These are phyloP conservation scores for Arctia plantaginis DNA, from an alignment of 2,888 invertebrate species.

Conservation along the genomic window DNA sequence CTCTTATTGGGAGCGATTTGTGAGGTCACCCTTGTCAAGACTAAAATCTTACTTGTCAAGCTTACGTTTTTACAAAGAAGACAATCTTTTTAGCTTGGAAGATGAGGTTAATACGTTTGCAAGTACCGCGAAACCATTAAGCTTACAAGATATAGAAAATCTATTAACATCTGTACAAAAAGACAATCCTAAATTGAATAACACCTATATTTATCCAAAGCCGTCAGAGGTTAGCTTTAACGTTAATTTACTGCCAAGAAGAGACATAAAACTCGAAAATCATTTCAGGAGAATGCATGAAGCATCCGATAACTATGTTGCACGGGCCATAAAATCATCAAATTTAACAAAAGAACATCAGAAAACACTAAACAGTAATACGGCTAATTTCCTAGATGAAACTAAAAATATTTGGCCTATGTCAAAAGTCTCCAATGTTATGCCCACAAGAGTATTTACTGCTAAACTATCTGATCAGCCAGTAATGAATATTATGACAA, in stretches of 20 bases:
- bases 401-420: neutral
- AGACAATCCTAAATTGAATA: conserved; percentile 34
- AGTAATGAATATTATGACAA: neutral
- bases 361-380: neutral
- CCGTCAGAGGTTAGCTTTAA: conserved; percentile 58
- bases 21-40: conserved; percentile 68
- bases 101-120: conserved; percentile 69
- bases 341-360: neutral
- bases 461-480: neutral
- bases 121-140: conserved; percentile 60
- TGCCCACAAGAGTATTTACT: neutral
- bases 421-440: neutral
- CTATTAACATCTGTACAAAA: conserved; percentile 66
- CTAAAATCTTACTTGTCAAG: conserved; percentile 47
- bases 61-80: conserved; percentile 56
- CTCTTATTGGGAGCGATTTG: conserved; percentile 78
- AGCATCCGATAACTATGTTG: conserved; percentile 12
- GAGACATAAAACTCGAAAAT: conserved; percentile 14
- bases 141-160: conserved; percentile 74
- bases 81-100: conserved; percentile 71
- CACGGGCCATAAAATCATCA: neutral
- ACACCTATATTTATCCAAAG: conserved; percentile 26
- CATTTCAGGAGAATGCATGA: conserved; percentile 13
- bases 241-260: conserved; percentile 64
- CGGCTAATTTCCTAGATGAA: neutral